Evolutionary conservation across 2,888 invertebrate genomes (phyloP), one percentile per base, ranked within the genome.

Genomic region (Ennomos fuscantarius): DNA sequence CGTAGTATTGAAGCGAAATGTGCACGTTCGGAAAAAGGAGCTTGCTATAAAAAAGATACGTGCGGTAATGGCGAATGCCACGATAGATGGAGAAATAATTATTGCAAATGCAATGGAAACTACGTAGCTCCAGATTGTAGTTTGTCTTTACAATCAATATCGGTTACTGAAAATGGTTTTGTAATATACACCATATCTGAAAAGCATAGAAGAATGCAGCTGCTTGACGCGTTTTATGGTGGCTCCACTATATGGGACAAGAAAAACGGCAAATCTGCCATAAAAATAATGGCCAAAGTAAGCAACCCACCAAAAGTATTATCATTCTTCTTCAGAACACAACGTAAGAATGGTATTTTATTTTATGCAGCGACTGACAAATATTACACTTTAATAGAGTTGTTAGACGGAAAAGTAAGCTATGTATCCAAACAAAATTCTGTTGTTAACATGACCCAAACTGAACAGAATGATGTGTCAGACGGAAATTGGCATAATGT

Each of bases 401-500:
- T 98, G 15, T 88, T 94, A 40, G 94, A 94, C 62, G 97, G 97
- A 1, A 95, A 95, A 75, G 88, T 98, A 33, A 93, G 95, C 35
- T 98, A 98, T 76, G 95, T 94, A 33, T 97, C 98, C 2, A 95
- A 95, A 77, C 94, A 97, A 70, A 95, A 96, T 51, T 93, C 94
- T 8, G 87, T 95, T 0, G 96, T 98, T 0, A 97, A 97, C 76
- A 97, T 98, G 96, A 96, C 96, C 1, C 94, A 95, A 60, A 81
- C 93, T 1, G 93, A 94, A 65, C 92, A 93, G 40, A 89, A 85
- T 42, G 89, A 90, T 44, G 88, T 98, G 0, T 93, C 95, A 9
- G 97, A 98, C 87, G 98, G 98, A 5, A 93, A 93, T 49, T 98
- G 98, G 98, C 98, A 98, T 80, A 97, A 97, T 76, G 89, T 98